Base-by-base conservation (phyloP, 1,140 invertebrate species). In the Mylabris phalerata region DNA sequence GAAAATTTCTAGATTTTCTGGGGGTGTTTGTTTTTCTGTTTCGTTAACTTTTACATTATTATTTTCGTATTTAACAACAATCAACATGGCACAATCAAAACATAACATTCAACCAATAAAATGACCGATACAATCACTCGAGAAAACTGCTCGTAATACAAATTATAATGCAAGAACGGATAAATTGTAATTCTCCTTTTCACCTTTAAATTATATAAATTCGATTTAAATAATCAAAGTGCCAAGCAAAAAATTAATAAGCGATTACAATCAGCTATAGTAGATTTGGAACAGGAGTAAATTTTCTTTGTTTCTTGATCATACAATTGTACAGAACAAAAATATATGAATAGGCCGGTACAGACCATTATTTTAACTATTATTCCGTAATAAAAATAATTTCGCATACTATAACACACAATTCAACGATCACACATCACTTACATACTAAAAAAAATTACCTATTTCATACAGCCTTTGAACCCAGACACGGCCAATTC, bases 31-130 rank as follows among this genome's bases (percentile, higher is more conserved):
- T 19, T 19, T 19, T 19, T 19, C 19, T 19, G 1, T 19, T 19
- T 19, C 19, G 19, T 19, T 19, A 19, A 19, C 19, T 32, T 32
- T 32, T 32, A 56, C 56, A 52, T 19, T 19, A 45, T 1, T 32
- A 38, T 24, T 47, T 11, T 42, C 26, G 44, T 61, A 19, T 19
- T 19, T 19, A 19, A 19, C 42, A 44, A 62, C 55, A 59, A 59
- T 52, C 42, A 61, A 57, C 59, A 61, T 67, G 65, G 65, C 65
- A 67, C 65, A 65, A 64, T 60, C 64, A 65, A 60, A 65, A 62
- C 52, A 45, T 49, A 63, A 67, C 63, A 67, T 60, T 61, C 60
- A 61, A 67, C 48, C 59, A 50, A 63, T 52, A 63, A 55, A 55
- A 46, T 55, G 43, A 4, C 32, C 4, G 4, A 9, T 42, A 42